These are phyloP conservation scores for Brachionus sp. DNA, from an alignment of 1,140 invertebrate genomes.

Conservation along the genomic window DNA sequence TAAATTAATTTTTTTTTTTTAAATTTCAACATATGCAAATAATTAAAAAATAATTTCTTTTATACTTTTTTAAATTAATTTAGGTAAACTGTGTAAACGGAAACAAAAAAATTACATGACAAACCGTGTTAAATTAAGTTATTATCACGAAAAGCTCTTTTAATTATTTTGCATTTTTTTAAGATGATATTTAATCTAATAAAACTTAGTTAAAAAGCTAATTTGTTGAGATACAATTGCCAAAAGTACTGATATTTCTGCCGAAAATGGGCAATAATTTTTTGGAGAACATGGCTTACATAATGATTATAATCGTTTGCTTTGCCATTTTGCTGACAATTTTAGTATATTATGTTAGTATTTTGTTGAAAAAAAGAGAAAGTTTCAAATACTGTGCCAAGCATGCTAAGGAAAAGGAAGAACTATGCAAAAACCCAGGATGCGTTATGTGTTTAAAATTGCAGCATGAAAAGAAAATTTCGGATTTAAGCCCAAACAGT, in stretches of 20 bases:
- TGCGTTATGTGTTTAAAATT: not conserved
- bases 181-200: no score
- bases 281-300: slow-evolving; percentile 15
- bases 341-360: slow-evolving; percentile 7
- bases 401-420: slow-evolving; percentile 25
- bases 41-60: no score
- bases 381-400: not conserved
- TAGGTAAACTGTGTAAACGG: no score
- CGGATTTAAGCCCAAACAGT: not conserved
- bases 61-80: no score
- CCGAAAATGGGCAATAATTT: not conserved
- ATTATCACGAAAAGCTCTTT: no score
- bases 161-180: no score
- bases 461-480: not conserved
- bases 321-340: not conserved
- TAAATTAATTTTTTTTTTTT: no score
- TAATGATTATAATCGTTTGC: slow-evolving; percentile 32
- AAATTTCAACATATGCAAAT: no score
- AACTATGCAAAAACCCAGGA: not conserved
- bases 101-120: no score
- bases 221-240: not conserved
- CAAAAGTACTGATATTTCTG: not conserved
- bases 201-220: not conserved
- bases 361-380: not conserved
- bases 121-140: no score